phyloP scores from a whole-genome alignment of 2,113 vertebrate species.

The Corydoras sp. region DNA sequence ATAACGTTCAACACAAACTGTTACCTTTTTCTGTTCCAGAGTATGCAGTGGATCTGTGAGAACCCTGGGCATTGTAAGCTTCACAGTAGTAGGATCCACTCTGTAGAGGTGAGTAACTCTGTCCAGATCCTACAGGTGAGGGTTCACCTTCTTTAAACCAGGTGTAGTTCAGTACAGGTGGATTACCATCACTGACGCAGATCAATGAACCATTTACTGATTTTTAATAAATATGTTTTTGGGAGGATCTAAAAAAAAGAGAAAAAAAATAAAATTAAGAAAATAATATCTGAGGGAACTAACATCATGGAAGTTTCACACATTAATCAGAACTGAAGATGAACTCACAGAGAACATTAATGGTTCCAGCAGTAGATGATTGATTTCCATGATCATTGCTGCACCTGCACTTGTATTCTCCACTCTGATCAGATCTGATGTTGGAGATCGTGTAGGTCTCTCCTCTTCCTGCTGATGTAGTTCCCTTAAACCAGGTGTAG shows the following conservation, averaged over 20 bases:
- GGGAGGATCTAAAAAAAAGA: not conserved
- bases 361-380: not conserved
- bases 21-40: no score
- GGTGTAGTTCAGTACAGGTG: not conserved
- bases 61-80: not conserved
- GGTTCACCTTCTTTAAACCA: not conserved
- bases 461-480: no score
- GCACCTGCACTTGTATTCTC: no score
- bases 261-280: no score
- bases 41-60: not conserved
- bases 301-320: not conserved
- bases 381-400: not conserved
- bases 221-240: not conserved
- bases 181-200: no score
- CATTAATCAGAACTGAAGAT: not conserved
- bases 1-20: no score
- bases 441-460: no score
- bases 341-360: not conserved
- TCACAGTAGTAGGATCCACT: not conserved
- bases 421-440: not conserved
- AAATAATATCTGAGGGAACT: not conserved
- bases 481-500: not conserved
- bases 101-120: not conserved
- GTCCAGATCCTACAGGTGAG: constrained; percentile 1
- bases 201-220: not conserved